A percentile compares a stretch with the other conserved stretches of the same genome.
These are phyloP conservation scores for Lepeophtheirus nordmannii DNA, from an alignment of 2,888 invertebrate genomes.

Conservation along the genomic window DNA sequence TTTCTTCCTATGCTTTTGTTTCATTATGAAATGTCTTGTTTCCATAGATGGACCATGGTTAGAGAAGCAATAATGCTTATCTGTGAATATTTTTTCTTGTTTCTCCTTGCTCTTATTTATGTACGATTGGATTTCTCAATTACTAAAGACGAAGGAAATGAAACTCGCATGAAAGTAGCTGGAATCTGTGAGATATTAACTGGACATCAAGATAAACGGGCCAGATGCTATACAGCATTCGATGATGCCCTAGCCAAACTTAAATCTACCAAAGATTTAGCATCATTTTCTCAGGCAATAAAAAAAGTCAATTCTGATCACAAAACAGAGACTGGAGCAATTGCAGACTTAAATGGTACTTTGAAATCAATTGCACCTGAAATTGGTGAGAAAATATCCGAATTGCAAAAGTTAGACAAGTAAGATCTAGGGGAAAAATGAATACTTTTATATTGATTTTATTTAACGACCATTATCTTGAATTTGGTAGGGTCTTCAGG, in stretches of 20 bases:
- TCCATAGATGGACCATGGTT: slow-evolving; percentile 59
- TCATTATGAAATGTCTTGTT: slow-evolving; percentile 28
- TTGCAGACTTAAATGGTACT: slow-evolving; percentile 40
- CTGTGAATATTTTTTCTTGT: slow-evolving; percentile 70
- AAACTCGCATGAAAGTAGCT: slow-evolving; percentile 37
- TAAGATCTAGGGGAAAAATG: slow-evolving; percentile 27
- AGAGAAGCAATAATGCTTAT: slow-evolving; percentile 85
- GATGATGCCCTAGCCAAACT: slow-evolving; percentile 46
- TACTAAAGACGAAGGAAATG: slow-evolving; percentile 40
- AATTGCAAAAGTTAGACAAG: slow-evolving; percentile 45
- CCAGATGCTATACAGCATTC: slow-evolving; percentile 43
- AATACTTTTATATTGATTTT: no score
- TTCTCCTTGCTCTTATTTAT: slow-evolving; percentile 78
- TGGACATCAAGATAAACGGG: slow-evolving; percentile 44
- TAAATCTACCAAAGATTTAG: slow-evolving; percentile 45
- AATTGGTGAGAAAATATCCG: slow-evolving; percentile 44
- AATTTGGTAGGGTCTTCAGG: slow-evolving; percentile 30
- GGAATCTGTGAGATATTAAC: slow-evolving; percentile 42
- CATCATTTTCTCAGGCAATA: slow-evolving; percentile 36
- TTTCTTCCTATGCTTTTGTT: background rate
- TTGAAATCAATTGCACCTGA: slow-evolving; percentile 46
- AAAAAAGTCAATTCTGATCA: slow-evolving; percentile 46
- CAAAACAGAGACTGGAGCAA: slow-evolving; percentile 41
- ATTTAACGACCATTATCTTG: no score
- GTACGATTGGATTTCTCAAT: slow-evolving; percentile 92